phyloP scores from a whole-genome alignment of 2,113 vertebrate genomes.

The Hippocampus zosterae region DNA sequence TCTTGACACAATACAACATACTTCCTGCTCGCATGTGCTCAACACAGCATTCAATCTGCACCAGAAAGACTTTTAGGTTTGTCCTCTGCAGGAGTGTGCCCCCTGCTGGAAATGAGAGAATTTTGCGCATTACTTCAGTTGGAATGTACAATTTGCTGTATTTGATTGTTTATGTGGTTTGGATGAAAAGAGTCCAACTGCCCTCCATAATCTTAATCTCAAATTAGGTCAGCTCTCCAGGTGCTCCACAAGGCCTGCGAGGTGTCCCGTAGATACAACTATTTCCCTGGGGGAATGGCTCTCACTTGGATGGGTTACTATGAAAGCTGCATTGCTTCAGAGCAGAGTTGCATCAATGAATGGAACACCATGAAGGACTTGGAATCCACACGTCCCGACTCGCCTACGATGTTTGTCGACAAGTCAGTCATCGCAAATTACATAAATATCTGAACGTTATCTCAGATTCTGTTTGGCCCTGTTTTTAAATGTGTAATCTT shows the following conservation, averaged over 20 bases:
- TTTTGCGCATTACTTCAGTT: not conserved
- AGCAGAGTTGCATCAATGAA: constrained; percentile 97
- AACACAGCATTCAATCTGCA: constrained; percentile 10
- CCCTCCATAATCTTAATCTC: not conserved
- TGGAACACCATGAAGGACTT: constrained; percentile 98
- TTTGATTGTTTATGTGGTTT: not conserved
- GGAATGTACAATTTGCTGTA: not conserved
- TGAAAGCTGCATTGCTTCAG: constrained; percentile 89
- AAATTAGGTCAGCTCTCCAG: constrained; percentile 90
- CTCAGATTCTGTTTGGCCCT: not conserved
- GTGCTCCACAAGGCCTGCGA: constrained; percentile 95
- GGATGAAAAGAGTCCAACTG: not conserved
- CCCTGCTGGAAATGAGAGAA: constrained; percentile 51
- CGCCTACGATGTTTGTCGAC: constrained; percentile 87
- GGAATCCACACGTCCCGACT: constrained; percentile 88
- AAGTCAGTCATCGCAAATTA: constrained; percentile 74
- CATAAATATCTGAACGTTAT: not conserved
- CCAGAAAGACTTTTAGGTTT: constrained; percentile 18
- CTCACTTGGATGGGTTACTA: constrained; percentile 95
- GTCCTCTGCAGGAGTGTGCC: constrained; percentile 37
- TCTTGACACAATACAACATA: constrained; percentile 32
- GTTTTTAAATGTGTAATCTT: not conserved
- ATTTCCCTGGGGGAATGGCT: constrained; percentile 90
- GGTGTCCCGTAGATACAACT: constrained; percentile 88
- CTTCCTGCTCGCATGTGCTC: constrained; percentile 10